These are phyloP conservation scores for Drosophila sp. DNA, from an alignment of 1,140 invertebrate species.

Conservation along the genomic window DNA sequence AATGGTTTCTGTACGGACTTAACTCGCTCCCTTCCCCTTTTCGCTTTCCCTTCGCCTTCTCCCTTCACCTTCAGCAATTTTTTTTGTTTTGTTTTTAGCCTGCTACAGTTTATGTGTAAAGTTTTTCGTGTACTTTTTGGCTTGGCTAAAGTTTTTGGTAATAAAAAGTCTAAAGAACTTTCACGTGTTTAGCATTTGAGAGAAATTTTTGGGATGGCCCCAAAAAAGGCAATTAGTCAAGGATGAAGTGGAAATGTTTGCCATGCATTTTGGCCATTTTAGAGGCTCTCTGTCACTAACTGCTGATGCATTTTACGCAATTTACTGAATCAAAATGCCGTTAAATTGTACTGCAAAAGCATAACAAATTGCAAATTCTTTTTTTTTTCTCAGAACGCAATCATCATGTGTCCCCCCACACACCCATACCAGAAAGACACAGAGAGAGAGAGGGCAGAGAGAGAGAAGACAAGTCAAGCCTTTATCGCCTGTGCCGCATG, in stretches of 20 bases:
- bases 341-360: conserved; percentile 66
- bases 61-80: no score
- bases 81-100: background rate
- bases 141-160: conserved; percentile 57
- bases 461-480: background rate
- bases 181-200: conserved; percentile 59
- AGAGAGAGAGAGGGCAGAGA: background rate
- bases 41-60: background rate
- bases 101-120: conserved; percentile 52
- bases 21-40: conserved; percentile 23
- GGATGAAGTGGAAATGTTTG: conserved; percentile 16
- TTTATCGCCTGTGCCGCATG: background rate
- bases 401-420: conserved; percentile 54
- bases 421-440: conserved; percentile 5
- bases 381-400: conserved; percentile 42
- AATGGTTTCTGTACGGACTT: conserved; percentile 48
- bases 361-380: conserved; percentile 67
- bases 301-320: conserved; percentile 52
- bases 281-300: background rate
- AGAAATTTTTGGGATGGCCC: conserved; percentile 29
- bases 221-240: conserved; percentile 54
- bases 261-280: conserved; percentile 9
- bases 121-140: conserved; percentile 27
- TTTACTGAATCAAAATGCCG: conserved; percentile 68
- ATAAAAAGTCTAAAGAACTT: conserved; percentile 56